Evolutionary conservation across 2,797 vertebrate species (phyloP).

Genomic region (Bovichtus diacanthus): DNA sequence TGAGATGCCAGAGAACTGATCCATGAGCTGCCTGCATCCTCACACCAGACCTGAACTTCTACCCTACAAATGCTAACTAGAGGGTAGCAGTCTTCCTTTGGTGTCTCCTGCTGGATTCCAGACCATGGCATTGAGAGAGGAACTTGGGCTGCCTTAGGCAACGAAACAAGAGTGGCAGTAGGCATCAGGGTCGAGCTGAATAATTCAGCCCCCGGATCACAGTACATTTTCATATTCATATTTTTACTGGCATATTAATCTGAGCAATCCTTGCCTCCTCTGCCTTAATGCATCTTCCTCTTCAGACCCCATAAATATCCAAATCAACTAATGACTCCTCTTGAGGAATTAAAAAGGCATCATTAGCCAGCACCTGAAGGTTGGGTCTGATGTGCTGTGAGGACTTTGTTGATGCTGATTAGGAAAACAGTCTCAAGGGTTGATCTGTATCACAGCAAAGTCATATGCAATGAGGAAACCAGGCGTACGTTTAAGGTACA

Average conservation of each 20-base stretch:
- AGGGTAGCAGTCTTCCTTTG: conserved; percentile 23
- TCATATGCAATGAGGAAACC: conserved; percentile 34
- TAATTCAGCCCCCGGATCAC: conserved; percentile 79
- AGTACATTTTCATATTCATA: conserved; percentile 79
- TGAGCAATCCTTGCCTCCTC: conserved; percentile 50
- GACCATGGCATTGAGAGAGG: conserved; percentile 47
- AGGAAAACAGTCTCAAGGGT: conserved; percentile 59
- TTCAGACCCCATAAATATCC: conserved; percentile 74
- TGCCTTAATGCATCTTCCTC: conserved; percentile 61
- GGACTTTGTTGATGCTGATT: conserved; percentile 69
- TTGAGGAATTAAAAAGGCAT: conserved; percentile 77
- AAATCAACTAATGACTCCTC: conserved; percentile 78
- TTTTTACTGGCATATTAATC: conserved; percentile 74
- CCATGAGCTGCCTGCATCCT: background rate
- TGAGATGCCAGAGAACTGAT: conserved; percentile 33
- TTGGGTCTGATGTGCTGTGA: conserved; percentile 58
- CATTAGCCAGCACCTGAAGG: conserved; percentile 74
- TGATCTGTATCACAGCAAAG: conserved; percentile 41
- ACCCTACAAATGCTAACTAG: conserved; percentile 26
- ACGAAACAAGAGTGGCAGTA: conserved; percentile 71
- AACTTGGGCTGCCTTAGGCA: conserved; percentile 66
- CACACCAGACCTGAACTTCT: conserved; percentile 6
- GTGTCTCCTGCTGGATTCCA: conserved; percentile 46
- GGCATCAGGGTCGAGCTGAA: conserved; percentile 78
- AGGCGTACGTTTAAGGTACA: conserved; percentile 37